Evolutionary conservation across 2,113 vertebrate genomes (phyloP).

Genomic region (Illadopsis cleaveri): DNA sequence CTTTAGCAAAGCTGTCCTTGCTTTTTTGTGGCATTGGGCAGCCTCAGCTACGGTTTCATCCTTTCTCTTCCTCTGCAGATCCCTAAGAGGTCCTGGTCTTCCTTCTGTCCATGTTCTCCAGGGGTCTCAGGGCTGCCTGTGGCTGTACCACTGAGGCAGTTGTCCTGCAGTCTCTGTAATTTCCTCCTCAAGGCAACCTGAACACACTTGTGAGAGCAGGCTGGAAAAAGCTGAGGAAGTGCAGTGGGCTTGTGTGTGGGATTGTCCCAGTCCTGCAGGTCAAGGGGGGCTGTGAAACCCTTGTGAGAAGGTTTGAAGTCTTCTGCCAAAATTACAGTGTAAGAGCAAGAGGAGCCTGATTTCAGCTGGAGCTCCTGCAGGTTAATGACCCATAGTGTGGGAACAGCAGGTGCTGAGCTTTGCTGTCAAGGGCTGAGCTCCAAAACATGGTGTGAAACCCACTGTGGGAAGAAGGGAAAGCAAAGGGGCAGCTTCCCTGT

Average conservation of each 20-base stretch:
- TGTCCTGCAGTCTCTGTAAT: neutral
- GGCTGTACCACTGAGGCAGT: neutral
- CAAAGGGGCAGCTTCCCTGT: neutral
- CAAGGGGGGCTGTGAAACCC: neutral
- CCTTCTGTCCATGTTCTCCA: neutral
- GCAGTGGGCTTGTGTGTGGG: neutral
- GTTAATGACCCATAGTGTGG: neutral
- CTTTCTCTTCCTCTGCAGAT: neutral
- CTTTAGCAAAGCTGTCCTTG: neutral
- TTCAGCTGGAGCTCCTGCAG: neutral
- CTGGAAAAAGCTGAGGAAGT: neutral
- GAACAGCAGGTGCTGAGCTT: neutral
- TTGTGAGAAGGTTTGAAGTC: neutral
- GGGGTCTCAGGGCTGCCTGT: neutral
- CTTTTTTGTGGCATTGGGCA: neutral
- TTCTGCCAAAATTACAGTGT: neutral
- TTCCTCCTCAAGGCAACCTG: neutral
- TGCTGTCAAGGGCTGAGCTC: neutral
- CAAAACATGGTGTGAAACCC: neutral
- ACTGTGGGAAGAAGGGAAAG: neutral
- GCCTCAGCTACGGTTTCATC: neutral
- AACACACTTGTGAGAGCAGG: neutral
- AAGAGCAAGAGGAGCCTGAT: neutral
- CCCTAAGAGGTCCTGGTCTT: neutral
- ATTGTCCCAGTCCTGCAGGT: neutral